Percentiles rank a stretch among this genome's conserved stretches.
Evolutionary conservation across 1,140 invertebrate genomes (phyloP).

Genomic region (Planococcus citri): DNA sequence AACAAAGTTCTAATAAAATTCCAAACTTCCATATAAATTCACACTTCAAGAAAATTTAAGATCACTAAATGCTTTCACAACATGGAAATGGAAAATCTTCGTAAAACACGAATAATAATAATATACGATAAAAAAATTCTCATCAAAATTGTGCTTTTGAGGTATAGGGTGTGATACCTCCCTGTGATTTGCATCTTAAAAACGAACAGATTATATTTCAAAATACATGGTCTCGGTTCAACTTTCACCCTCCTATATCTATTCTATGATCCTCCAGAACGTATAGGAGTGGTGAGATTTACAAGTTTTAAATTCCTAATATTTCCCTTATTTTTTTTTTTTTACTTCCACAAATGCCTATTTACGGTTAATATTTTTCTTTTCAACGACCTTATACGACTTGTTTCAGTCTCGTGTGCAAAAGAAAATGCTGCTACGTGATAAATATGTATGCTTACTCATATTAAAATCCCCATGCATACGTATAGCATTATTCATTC

Average conservation of each 20-base stretch:
- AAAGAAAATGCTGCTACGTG: too few relatives aligned
- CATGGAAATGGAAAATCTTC: too few relatives aligned
- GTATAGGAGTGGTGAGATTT: not conserved
- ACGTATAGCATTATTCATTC: too few relatives aligned
- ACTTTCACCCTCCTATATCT: not conserved
- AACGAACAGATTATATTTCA: not conserved
- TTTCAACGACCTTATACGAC: not conserved
- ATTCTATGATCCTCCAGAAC: not conserved
- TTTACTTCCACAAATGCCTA: not conserved
- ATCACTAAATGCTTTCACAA: too few relatives aligned
- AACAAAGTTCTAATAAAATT: too few relatives aligned
- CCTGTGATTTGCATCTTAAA: not conserved
- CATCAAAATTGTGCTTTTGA: not conserved
- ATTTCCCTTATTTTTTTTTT: not conserved
- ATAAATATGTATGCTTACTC: too few relatives aligned
- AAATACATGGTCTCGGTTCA: not conserved
- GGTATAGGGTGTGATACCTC: not conserved
- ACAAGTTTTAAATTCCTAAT: not conserved
- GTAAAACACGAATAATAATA: too few relatives aligned
- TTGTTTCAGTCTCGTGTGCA: not conserved
- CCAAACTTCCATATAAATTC: too few relatives aligned
- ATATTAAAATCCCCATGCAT: too few relatives aligned
- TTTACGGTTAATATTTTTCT: constrained; percentile 8
- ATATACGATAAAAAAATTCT: not conserved
- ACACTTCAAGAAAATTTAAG: too few relatives aligned